Conservation (phyloP, 2,113 vertebrate species). For the Sylvia atricapilla region DNA sequence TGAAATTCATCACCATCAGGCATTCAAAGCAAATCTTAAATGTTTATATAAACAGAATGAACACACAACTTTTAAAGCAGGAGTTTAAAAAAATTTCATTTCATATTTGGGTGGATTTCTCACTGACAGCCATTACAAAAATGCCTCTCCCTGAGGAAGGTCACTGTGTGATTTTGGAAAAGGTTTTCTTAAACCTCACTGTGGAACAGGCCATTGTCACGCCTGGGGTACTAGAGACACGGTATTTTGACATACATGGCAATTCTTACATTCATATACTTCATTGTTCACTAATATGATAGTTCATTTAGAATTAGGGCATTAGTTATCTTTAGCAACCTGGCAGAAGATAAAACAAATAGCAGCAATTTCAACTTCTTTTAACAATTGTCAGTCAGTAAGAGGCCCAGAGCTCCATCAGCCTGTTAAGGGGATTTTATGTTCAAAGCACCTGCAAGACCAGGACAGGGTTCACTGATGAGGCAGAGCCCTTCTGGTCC, state of each 20-base stretch:
- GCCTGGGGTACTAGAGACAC: not conserved
- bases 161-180: not conserved
- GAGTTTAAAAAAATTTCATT: not conserved
- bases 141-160: not conserved
- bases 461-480: not conserved
- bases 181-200: not conserved
- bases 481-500: not conserved
- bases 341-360: not conserved
- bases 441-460: not conserved
- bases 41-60: not conserved
- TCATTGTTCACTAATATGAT: not conserved
- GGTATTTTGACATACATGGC: not conserved
- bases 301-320: not conserved
- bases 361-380: not conserved
- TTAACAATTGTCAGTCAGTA: not conserved
- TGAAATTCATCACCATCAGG: not conserved
- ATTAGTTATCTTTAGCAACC: not conserved
- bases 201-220: not conserved
- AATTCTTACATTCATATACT: not conserved
- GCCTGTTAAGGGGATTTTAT: not conserved
- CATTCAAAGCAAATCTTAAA: not conserved
- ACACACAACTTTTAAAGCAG: not conserved
- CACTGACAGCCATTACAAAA: not conserved
- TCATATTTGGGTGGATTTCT: not conserved
- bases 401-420: not conserved